Evolutionary conservation across 2,113 vertebrate genomes (phyloP).

Genomic region (Centrocercus urophasianus): DNA sequence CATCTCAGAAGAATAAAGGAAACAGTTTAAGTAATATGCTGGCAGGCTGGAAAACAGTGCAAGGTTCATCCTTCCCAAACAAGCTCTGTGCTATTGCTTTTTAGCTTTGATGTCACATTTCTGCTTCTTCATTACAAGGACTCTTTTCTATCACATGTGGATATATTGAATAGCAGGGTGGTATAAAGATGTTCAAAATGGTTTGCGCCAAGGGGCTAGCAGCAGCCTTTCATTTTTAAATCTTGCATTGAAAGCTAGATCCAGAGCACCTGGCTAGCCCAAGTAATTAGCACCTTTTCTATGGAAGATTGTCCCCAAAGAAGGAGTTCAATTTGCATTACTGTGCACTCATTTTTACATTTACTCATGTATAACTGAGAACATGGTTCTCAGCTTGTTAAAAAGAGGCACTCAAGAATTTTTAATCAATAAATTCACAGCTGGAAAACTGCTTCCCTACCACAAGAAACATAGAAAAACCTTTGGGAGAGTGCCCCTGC

Average conservation of each 20-base stretch:
- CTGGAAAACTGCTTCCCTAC: not conserved
- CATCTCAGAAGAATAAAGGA: constrained; percentile 30
- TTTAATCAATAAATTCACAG: not conserved
- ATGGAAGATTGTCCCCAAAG: not conserved
- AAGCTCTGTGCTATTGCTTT: constrained; percentile 1
- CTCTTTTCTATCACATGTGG: not conserved
- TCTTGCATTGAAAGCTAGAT: not conserved
- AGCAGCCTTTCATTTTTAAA: constrained; percentile 42
- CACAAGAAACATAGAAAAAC: not conserved
- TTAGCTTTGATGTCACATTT: constrained; percentile 40
- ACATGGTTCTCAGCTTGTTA: not conserved
- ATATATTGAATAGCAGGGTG: constrained; percentile 8
- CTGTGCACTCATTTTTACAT: not conserved
- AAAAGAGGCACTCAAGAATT: not conserved
- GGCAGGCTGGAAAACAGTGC: not conserved
- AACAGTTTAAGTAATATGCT: constrained; percentile 4
- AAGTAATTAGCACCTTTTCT: constrained; percentile 46
- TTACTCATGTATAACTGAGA: not conserved
- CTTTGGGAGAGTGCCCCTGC: not conserved
- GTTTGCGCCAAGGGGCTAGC: not conserved
- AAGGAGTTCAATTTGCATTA: not conserved
- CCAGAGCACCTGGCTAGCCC: not conserved
- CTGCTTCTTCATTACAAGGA: constrained; percentile 26
- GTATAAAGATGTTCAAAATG: constrained; percentile 15
- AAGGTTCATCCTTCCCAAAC: constrained; percentile 28